Percentiles rank a stretch among this genome's conserved stretches.
Conservation (phyloP, 2,113 vertebrate genomes). For the Nestor notabilis region DNA sequence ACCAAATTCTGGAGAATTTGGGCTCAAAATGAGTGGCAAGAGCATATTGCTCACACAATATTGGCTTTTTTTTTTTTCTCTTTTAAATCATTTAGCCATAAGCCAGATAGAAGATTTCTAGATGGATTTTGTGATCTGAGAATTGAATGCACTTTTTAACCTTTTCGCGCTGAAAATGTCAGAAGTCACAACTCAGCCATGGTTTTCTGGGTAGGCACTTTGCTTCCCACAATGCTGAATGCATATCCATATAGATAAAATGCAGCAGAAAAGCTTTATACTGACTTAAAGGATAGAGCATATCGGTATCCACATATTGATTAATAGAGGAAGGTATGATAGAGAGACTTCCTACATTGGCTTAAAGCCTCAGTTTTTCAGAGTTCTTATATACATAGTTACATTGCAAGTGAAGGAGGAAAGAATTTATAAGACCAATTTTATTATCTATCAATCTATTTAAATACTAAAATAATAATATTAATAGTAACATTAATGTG, state of each 20-base stretch:
- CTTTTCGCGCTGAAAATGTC: not conserved
- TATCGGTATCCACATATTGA: not conserved
- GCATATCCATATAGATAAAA: not conserved
- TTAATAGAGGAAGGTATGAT: not conserved
- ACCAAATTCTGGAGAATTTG: not conserved
- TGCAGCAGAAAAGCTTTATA: not conserved
- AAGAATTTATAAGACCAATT: not conserved
- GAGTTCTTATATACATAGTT: not conserved
- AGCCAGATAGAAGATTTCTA: not conserved
- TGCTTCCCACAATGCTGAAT: not conserved
- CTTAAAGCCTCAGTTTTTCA: not conserved
- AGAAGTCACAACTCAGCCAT: not conserved
- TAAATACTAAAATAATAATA: not conserved
- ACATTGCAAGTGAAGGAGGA: not conserved
- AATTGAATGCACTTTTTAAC: not conserved
- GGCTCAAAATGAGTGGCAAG: not conserved
- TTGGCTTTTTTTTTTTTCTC: not conserved
- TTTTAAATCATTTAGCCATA: not conserved
- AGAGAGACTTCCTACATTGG: not conserved
- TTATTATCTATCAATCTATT: not conserved
- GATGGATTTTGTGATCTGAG: not conserved
- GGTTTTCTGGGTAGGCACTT: not conserved
- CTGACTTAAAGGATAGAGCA: not conserved
- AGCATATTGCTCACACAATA: not conserved
- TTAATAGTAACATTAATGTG: not conserved